These are phyloP conservation scores for Chelonoidis abingdonii DNA, from an alignment of 2,113 vertebrate species.

Conservation along the genomic window DNA sequence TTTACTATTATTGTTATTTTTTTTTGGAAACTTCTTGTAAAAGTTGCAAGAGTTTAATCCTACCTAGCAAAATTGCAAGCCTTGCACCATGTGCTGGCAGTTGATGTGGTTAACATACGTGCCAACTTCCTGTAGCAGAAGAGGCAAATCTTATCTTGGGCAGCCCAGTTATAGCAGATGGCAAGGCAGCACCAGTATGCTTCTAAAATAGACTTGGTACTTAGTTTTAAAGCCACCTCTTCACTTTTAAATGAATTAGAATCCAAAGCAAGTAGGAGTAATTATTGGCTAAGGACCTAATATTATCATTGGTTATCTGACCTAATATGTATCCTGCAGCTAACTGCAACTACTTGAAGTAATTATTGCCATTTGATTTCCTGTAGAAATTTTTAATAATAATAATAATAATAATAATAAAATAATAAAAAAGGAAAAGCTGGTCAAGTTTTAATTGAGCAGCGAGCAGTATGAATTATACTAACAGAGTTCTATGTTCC, in stretches of 20 bases:
- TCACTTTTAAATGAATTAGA: neutral
- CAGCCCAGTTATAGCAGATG: neutral
- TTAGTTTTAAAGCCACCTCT: neutral
- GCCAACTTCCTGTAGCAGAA: accelerated
- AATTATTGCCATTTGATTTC: neutral
- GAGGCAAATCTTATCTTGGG: neutral
- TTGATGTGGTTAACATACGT: neutral
- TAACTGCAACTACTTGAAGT: neutral
- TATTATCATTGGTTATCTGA: neutral
- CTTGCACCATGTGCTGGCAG: neutral
- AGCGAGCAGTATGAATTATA: neutral
- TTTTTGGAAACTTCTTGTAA: neutral
- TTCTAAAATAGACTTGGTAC: neutral
- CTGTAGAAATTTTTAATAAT: neutral
- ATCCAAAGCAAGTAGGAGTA: neutral
- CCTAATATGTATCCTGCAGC: neutral
- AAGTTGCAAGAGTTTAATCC: accelerated
- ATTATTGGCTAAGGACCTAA: neutral
- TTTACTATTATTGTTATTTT: too few species aligned
- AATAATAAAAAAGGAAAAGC: neutral
- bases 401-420: too few species aligned
- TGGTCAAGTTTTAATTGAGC: neutral
- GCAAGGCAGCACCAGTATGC: neutral
- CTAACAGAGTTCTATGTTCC: neutral
- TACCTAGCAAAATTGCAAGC: neutral